phyloP scores from a whole-genome alignment of 2,888 invertebrate species.

The Belgica antarctica region DNA sequence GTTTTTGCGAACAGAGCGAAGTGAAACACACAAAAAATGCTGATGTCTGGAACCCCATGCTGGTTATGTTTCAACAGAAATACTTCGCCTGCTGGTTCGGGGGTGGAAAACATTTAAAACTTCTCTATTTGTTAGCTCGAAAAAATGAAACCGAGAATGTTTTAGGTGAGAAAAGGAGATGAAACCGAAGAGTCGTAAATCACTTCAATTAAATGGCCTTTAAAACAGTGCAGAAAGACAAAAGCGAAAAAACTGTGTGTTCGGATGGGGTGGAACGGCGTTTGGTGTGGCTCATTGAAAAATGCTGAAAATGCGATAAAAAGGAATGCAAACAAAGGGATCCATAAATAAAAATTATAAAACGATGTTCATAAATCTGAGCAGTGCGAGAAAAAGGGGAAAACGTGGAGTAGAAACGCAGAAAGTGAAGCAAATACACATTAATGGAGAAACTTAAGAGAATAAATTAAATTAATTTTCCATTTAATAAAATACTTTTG shows the following conservation, averaged over 20 bases:
- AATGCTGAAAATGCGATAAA: slow-evolving; percentile 44
- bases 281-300: slow-evolving; percentile 5
- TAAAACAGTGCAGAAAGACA: slow-evolving; percentile 23
- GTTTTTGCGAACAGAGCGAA: too few relatives aligned
- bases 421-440: background rate
- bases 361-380: slow-evolving; percentile 42
- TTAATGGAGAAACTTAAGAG: slow-evolving; percentile 25
- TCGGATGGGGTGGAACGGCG: slow-evolving; percentile 8
- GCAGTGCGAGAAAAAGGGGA: background rate
- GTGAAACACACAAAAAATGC: slow-evolving; percentile 10
- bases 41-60: slow-evolving; percentile 21
- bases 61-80: slow-evolving; percentile 19
- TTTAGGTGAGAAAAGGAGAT: background rate
- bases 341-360: slow-evolving; percentile 44
- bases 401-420: background rate
- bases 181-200: slow-evolving; percentile 32
- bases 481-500: slow-evolving; percentile 25
- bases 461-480: slow-evolving; percentile 40
- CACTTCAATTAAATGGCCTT: slow-evolving; percentile 43
- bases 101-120: background rate
- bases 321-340: slow-evolving; percentile 37
- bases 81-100: background rate
- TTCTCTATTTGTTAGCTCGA: slow-evolving; percentile 9
- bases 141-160: background rate
- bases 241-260: background rate